phyloP scores from a whole-genome alignment of 1,140 invertebrate species.

The Cherax quadricarinatus region DNA sequence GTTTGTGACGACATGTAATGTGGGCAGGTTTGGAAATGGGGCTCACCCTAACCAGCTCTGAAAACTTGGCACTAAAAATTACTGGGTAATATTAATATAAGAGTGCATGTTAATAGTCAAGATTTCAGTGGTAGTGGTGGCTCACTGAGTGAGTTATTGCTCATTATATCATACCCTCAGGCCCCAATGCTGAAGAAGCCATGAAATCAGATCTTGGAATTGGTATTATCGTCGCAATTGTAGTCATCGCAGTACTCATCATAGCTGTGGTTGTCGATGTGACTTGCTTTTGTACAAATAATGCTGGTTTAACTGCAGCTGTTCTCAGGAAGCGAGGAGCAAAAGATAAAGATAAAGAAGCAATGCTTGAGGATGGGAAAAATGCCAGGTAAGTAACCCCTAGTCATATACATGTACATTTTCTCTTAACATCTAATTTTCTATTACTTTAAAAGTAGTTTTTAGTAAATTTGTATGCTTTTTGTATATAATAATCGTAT shows the following conservation, averaged over 20 bases:
- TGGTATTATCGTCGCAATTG: constrained; percentile 40
- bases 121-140: neutral
- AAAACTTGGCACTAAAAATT: neutral
- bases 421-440: neutral
- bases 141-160: neutral
- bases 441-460: neutral
- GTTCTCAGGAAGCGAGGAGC: constrained; percentile 32
- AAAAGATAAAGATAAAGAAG: constrained; percentile 65
- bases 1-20: too few species aligned
- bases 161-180: constrained; percentile 22
- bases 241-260: constrained; percentile 38
- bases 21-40: neutral
- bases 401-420: neutral
- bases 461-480: neutral
- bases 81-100: neutral
- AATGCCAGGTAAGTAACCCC: constrained; percentile 53
- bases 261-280: constrained; percentile 43
- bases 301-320: constrained; percentile 48
- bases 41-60: neutral
- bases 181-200: neutral
- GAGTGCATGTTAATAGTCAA: neutral
- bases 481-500: neutral
- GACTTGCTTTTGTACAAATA: constrained; percentile 45
- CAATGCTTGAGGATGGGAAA: constrained; percentile 59
- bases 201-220: neutral